Evolutionary conservation across 2,113 vertebrate species (phyloP).

Genomic region (Pleuronectes platessa): DNA sequence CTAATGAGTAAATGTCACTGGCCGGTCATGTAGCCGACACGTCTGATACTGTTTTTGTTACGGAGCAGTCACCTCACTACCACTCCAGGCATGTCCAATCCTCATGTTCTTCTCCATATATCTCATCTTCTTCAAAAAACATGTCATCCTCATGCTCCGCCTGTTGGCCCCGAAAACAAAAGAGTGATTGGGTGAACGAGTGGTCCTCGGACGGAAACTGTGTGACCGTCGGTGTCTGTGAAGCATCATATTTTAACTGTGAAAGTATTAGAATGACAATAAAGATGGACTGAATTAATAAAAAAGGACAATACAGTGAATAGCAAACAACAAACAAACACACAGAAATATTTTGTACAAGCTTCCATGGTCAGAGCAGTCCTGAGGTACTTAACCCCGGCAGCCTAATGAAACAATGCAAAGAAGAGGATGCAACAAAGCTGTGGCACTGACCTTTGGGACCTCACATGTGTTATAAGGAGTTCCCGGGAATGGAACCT

Average conservation of each 20-base stretch:
- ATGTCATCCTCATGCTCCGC: constrained; percentile 77
- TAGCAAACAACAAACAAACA: constrained; percentile 48
- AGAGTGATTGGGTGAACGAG: constrained; percentile 66
- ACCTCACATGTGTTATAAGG: constrained; percentile 84
- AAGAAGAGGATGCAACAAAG: background rate
- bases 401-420: constrained; percentile 1
- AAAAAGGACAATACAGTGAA: constrained; percentile 47
- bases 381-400: constrained; percentile 1
- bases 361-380: constrained; percentile 6
- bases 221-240: constrained; percentile 28
- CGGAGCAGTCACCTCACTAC: constrained; percentile 78
- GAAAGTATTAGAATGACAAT: constrained; percentile 37
- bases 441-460: constrained; percentile 83
- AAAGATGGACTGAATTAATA: constrained; percentile 44
- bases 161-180: constrained; percentile 76
- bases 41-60: constrained; percentile 26
- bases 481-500: constrained; percentile 77
- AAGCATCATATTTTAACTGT: constrained; percentile 20
- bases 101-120: constrained; percentile 79
- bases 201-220: constrained; percentile 31
- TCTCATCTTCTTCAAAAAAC: constrained; percentile 81
- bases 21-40: constrained; percentile 7
- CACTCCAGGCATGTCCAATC: constrained; percentile 80
- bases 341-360: constrained; percentile 24
- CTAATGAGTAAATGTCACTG: background rate